A percentile compares a stretch with the other conserved stretches of the same genome.
Evolutionary conservation across 2,888 invertebrate species (phyloP).

Genomic region (Acanthosepion esculentum): DNA sequence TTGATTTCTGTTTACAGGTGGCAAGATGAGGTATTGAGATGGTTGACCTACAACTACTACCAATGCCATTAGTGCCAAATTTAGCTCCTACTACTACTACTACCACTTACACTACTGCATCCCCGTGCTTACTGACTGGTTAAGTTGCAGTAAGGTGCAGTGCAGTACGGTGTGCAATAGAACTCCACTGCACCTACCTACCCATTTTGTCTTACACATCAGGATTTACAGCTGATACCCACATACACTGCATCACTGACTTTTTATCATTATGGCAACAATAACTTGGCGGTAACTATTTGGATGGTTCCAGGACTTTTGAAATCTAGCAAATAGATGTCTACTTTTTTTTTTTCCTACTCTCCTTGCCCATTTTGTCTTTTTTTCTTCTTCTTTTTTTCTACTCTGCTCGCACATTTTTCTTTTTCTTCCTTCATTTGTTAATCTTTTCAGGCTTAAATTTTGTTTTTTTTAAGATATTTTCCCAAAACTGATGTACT

Average conservation of each 20-base stretch:
- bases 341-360: too few relatives aligned
- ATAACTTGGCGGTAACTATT: conserved; percentile 16
- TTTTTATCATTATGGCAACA: neutral
- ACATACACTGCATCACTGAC: conserved; percentile 8
- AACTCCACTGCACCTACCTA: conserved; percentile 34
- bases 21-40: conserved; percentile 45
- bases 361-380: neutral
- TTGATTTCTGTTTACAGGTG: conserved; percentile 48
- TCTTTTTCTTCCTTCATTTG: neutral
- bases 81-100: conserved; percentile 40
- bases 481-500: neutral
- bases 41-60: conserved; percentile 43
- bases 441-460: neutral
- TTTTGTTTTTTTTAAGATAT: neutral
- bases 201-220: neutral
- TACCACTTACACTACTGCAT: conserved; percentile 40
- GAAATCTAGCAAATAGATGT: neutral
- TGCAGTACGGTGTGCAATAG: neutral
- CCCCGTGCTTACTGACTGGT: neutral
- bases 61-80: conserved; percentile 48
- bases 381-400: neutral
- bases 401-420: too few relatives aligned
- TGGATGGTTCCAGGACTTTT: neutral
- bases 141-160: conserved; percentile 14
- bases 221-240: conserved; percentile 17